phyloP scores from a whole-genome alignment of 1,140 invertebrate genomes.

The Magallana ariakensis region DNA sequence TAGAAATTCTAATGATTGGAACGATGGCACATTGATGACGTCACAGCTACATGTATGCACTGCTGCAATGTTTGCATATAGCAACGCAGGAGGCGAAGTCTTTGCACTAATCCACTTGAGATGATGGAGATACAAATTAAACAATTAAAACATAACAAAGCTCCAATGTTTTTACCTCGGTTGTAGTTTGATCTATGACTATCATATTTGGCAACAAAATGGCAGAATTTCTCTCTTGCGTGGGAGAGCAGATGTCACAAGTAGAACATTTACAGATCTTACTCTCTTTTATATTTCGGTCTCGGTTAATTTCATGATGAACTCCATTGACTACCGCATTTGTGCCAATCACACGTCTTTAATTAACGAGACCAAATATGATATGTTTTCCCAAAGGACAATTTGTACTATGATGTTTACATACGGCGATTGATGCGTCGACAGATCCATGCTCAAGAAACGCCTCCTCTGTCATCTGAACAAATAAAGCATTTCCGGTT shows the following conservation, averaged over 20 bases:
- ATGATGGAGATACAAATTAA: neutral
- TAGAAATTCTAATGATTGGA: no score
- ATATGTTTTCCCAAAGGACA: neutral
- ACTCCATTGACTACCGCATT: no score
- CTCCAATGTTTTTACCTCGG: neutral
- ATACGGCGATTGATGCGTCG: neutral
- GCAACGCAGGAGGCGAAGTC: neutral
- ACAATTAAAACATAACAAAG: neutral
- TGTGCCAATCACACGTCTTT: no score
- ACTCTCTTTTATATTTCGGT: no score
- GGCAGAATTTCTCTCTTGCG: neutral
- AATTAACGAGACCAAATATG: no score
- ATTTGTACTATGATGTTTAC: neutral
- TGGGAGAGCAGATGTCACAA: neutral
- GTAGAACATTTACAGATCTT: no score
- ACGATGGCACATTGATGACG: no score
- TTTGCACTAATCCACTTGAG: neutral
- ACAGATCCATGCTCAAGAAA: neutral
- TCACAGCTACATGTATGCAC: no score
- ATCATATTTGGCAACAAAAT: neutral
- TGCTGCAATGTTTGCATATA: neutral
- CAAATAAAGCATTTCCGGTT: slow-evolving; percentile 16
- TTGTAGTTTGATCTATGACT: neutral
- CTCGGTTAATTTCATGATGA: no score
- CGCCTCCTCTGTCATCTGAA: neutral